phyloP scores from a whole-genome alignment of 2,797 vertebrate species.

The Acipenser transmontanus region DNA sequence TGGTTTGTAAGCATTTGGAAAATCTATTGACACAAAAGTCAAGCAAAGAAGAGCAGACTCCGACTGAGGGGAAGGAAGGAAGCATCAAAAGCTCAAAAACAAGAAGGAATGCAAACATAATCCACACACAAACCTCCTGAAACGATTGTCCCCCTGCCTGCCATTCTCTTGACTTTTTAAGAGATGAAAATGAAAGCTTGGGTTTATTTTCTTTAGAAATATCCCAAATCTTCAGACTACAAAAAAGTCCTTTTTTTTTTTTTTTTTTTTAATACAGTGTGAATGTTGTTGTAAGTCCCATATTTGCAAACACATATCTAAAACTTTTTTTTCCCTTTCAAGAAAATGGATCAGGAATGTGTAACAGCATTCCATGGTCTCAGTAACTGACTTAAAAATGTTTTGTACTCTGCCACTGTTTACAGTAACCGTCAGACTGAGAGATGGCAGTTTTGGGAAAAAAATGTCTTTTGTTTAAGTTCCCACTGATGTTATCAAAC shows the following conservation, averaged over 20 bases:
- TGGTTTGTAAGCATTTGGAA: not conserved
- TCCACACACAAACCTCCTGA: constrained; percentile 8
- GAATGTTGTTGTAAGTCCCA: constrained; percentile 21
- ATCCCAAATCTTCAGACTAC: no score
- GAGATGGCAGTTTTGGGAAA: constrained; percentile 67
- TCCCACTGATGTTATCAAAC: constrained; percentile 58
- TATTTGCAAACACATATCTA: constrained; percentile 40
- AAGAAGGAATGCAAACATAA: constrained; percentile 9
- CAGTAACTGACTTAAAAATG: constrained; percentile 47
- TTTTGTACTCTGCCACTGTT: constrained; percentile 65
- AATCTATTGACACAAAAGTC: constrained; percentile 15
- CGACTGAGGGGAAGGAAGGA: constrained; percentile 8
- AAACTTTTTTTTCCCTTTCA: constrained; percentile 40
- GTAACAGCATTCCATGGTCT: constrained; percentile 40
- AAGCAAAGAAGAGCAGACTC: constrained; percentile 7
- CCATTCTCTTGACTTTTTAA: not conserved
- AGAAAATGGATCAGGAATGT: constrained; percentile 56
- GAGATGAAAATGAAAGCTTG: no score
- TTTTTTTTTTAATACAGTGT: no score
- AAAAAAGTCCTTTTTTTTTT: no score
- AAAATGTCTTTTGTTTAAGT: constrained; percentile 72
- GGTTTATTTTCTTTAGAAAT: no score
- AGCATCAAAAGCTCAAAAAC: constrained; percentile 17
- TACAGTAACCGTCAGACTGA: constrained; percentile 72
- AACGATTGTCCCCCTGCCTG: constrained; percentile 1